These are phyloP conservation scores for Eulemur rubriventer DNA, from an alignment of 2,797 vertebrate species.

Conservation along the genomic window DNA sequence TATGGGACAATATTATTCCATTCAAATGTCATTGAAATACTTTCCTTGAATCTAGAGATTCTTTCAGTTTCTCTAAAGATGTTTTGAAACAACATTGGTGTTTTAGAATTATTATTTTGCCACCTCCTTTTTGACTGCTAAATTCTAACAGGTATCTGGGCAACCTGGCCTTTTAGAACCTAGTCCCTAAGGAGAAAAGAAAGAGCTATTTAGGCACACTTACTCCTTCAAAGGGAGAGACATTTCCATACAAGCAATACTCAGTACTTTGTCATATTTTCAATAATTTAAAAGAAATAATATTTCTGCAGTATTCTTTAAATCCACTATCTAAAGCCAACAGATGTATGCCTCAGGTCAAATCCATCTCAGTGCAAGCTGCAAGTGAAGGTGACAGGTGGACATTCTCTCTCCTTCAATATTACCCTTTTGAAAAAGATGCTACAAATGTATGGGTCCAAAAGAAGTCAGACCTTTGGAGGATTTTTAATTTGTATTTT, in stretches of 20 bases:
- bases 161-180: neutral
- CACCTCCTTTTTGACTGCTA: neutral
- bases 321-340: neutral
- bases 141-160: neutral
- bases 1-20: neutral
- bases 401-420: neutral
- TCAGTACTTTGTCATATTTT: neutral
- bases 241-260: neutral
- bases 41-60: conserved; percentile 19
- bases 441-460: neutral
- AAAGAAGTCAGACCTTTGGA: neutral
- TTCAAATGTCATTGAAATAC: neutral
- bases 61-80: conserved; percentile 18
- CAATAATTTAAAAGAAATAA: neutral
- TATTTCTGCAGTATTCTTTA: neutral
- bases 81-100: neutral
- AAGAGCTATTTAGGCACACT: neutral
- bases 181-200: neutral
- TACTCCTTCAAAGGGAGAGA: neutral
- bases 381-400: neutral
- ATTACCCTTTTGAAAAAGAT: neutral
- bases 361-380: neutral
- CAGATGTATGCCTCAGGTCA: neutral
- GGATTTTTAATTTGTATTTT: neutral
- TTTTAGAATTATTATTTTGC: conserved; percentile 9